These are phyloP conservation scores for Saccopteryx bilineata DNA, from an alignment of 2,113 vertebrate genomes.

Conservation along the genomic window DNA sequence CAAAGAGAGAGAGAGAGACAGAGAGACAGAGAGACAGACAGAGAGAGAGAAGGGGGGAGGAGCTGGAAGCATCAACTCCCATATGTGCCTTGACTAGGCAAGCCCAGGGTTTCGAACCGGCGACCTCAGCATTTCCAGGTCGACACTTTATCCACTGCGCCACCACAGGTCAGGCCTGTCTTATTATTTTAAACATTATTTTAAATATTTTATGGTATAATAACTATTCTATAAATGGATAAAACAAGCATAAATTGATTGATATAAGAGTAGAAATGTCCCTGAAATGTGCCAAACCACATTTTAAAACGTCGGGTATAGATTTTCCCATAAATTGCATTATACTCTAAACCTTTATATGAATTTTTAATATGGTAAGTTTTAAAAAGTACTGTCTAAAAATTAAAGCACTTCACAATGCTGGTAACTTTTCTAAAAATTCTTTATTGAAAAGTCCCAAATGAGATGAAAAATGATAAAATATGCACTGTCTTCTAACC, in stretches of 20 bases:
- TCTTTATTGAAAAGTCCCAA: not conserved
- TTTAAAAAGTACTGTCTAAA: not conserved
- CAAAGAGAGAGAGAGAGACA: no score
- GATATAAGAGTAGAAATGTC: not conserved
- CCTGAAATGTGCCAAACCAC: not conserved
- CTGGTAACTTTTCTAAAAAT: not conserved
- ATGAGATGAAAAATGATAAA: conserved; percentile 43
- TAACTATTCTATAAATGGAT: not conserved
- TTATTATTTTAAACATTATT: conserved; percentile 3
- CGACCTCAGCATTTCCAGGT: no score
- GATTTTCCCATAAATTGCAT: not conserved
- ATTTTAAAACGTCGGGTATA: not conserved
- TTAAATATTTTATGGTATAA: not conserved
- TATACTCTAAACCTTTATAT: not conserved
- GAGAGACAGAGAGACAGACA: no score
- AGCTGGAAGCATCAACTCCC: no score
- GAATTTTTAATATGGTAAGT: conserved; percentile 26
- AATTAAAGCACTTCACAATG: not conserved
- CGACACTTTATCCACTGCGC: no score
- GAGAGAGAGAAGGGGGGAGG: no score
- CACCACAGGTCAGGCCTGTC: no score
- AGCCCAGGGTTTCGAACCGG: no score
- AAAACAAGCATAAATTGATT: not conserved
- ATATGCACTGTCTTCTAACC: not conserved
- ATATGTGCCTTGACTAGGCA: no score